Conservation (phyloP, 2,113 vertebrate genomes). For the Pholis gunnellus region DNA sequence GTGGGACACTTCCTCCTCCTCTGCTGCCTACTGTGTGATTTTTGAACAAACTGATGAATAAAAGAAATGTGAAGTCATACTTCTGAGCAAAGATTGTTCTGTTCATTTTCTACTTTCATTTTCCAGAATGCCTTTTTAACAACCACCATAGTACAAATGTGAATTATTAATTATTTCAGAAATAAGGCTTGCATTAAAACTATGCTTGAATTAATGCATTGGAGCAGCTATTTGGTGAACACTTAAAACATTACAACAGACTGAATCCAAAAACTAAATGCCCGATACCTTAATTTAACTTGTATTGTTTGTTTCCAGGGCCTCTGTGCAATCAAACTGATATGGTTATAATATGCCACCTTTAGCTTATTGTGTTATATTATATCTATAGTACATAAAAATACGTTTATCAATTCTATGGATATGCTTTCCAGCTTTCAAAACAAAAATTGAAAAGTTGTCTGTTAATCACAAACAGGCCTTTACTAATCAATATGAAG, state of each 20-base stretch:
- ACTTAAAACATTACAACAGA: not conserved
- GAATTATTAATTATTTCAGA: not conserved
- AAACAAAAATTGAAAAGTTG: not conserved
- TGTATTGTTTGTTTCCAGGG: not conserved
- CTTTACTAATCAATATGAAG: not conserved
- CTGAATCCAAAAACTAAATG: not conserved
- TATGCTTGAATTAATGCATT: not conserved
- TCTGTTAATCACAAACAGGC: not conserved
- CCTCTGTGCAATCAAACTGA: not conserved
- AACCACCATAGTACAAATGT: not conserved
- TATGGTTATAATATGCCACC: not conserved
- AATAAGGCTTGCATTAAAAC: not conserved
- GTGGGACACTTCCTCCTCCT: not conserved
- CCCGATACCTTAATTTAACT: not conserved
- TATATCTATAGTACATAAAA: not conserved
- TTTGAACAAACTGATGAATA: slow-evolving; percentile 5
- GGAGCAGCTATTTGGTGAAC: not conserved
- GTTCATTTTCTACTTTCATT: not conserved
- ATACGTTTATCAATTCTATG: not conserved
- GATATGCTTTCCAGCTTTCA: not conserved
- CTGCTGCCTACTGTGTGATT: not conserved
- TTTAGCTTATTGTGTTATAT: not conserved
- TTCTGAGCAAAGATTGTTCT: not conserved
- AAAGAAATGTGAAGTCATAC: slow-evolving; percentile 4
- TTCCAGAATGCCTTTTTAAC: not conserved